phyloP scores from a whole-genome alignment of 2,113 vertebrate genomes.

The Bujurquina vittata region DNA sequence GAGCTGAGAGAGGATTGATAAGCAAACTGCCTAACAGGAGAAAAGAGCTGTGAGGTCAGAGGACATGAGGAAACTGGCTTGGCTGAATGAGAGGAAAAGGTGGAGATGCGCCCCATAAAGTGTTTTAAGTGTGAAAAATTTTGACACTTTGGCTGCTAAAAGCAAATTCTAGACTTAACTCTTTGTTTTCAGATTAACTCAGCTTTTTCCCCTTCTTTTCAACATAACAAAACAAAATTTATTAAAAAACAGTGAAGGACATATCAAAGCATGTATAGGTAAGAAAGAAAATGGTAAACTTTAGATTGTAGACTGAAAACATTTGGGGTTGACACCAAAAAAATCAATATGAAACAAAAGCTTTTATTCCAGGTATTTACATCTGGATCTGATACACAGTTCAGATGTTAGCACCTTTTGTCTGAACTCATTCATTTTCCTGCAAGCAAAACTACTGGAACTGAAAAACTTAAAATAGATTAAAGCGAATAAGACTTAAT shows the following conservation, averaged over 20 bases:
- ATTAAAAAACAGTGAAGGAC: background rate
- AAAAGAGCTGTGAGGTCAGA: conserved; percentile 44
- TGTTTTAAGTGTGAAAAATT: conserved; percentile 35
- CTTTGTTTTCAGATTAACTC: background rate
- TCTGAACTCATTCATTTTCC: no score
- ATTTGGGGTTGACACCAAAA: no score
- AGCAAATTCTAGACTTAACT: background rate
- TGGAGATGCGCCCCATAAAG: conserved; percentile 61
- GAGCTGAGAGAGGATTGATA: conserved; percentile 76
- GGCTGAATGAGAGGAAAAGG: conserved; percentile 71
- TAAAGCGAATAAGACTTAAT: no score
- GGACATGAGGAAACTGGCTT: conserved; percentile 63
- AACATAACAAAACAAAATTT: background rate
- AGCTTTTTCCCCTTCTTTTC: background rate
- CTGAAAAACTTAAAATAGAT: no score
- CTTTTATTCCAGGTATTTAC: no score
- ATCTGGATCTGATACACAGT: no score
- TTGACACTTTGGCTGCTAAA: background rate
- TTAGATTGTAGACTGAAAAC: no score
- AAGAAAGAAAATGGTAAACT: background rate
- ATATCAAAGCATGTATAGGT: background rate
- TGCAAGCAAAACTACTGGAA: no score
- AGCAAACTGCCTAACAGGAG: conserved; percentile 67
- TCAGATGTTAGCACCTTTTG: no score
- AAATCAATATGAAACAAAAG: no score